Percentiles rank a stretch among this genome's conserved stretches.
Conservation (phyloP, 2,888 invertebrate genomes). For the Mellilla xanthometata region DNA sequence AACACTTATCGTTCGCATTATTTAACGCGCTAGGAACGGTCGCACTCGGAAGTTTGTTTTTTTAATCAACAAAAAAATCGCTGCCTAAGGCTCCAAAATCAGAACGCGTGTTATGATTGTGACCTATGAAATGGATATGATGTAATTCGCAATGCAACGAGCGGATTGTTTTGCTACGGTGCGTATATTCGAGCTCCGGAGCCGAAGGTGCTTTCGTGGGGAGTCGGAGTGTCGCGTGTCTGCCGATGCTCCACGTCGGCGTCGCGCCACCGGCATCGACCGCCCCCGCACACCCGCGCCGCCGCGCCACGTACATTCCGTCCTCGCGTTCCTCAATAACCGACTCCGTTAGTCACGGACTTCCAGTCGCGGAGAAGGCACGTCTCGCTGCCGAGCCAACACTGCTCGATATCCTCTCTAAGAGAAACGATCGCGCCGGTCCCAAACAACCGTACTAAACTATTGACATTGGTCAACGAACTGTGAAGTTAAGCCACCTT, state of each 20-base stretch:
- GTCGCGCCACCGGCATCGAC: slow-evolving; percentile 70
- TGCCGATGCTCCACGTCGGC: slow-evolving; percentile 78
- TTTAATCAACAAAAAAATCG: too few species aligned
- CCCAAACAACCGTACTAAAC: slow-evolving; percentile 25
- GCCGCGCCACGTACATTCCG: slow-evolving; percentile 51
- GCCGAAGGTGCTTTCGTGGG: slow-evolving; percentile 31
- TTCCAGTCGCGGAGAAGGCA: slow-evolving; percentile 40
- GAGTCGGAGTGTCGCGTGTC: slow-evolving; percentile 71
- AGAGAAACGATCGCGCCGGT: slow-evolving; percentile 32
- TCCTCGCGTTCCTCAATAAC: background rate
- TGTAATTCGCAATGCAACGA: slow-evolving; percentile 3
- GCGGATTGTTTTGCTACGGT: slow-evolving; percentile 1
- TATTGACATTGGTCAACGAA: slow-evolving; percentile 31
- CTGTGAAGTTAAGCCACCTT: slow-evolving; percentile 25
- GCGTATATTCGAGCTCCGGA: slow-evolving; percentile 8
- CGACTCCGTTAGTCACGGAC: slow-evolving; percentile 46
- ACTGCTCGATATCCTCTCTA: slow-evolving; percentile 26
- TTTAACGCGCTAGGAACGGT: too few species aligned
- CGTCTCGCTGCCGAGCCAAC: slow-evolving; percentile 28
- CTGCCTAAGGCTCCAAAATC: too few species aligned
- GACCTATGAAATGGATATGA: slow-evolving; percentile 4
- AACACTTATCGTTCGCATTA: too few species aligned
- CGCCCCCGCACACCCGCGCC: slow-evolving; percentile 43
- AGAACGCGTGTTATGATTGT: background rate
- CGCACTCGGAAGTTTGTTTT: too few species aligned